phyloP scores from a whole-genome alignment of 2,113 vertebrate genomes.

The Solea senegalensis region DNA sequence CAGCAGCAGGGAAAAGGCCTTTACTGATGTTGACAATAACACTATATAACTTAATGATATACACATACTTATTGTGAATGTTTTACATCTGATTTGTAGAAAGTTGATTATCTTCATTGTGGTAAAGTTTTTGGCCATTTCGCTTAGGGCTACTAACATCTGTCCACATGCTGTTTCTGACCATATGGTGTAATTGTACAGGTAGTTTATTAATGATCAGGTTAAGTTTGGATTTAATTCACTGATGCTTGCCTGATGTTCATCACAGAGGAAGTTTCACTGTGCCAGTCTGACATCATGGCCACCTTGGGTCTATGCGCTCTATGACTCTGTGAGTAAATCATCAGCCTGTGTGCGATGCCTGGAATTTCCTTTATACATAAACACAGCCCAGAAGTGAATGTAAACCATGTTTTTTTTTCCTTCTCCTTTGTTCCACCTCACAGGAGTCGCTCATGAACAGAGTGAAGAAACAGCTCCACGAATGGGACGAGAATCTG shows the following conservation, averaged over 20 bases:
- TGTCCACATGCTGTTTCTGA: too few relatives aligned
- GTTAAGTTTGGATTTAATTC: background rate
- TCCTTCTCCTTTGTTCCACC: conserved; percentile 57
- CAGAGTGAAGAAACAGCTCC: conserved; percentile 94
- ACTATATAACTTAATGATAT: too few relatives aligned
- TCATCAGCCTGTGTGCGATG: background rate
- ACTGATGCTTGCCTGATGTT: conserved; percentile 31
- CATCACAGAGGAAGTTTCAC: conserved; percentile 90
- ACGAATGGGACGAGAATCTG: conserved; percentile 98
- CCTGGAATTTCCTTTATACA: background rate
- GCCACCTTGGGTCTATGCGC: conserved; percentile 96
- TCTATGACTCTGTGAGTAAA: conserved; percentile 95
- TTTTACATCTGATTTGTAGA: too few relatives aligned
- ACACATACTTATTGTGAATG: too few relatives aligned
- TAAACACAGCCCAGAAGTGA: conserved; percentile 10
- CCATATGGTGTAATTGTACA: background rate
- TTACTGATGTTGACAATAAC: too few relatives aligned
- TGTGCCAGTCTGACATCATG: conserved; percentile 95
- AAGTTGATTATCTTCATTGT: too few relatives aligned
- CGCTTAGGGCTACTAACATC: too few relatives aligned
- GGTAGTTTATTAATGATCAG: background rate
- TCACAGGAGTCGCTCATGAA: conserved; percentile 95
- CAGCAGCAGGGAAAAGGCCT: too few relatives aligned
- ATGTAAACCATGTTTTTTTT: conserved; percentile 26
- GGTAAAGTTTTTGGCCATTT: too few relatives aligned